Percentiles rank a stretch among this genome's conserved stretches.
Evolutionary conservation across 2,113 vertebrate species (phyloP).

Genomic region (Xiphorhynchus elegans): DNA sequence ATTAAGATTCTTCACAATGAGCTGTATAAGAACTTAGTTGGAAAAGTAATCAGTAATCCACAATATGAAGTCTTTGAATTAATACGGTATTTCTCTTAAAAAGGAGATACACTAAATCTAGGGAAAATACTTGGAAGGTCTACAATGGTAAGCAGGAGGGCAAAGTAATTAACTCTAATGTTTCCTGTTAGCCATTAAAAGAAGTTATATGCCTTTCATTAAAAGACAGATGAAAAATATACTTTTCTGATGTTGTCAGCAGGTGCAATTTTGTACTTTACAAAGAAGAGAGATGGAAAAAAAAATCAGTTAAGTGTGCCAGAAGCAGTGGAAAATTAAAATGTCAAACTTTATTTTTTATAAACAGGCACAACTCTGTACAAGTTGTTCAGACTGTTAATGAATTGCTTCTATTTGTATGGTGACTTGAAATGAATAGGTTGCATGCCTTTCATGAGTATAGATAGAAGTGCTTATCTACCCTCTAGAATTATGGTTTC

Average conservation of each 20-base stretch:
- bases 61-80: not conserved
- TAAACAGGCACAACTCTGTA: not conserved
- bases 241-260: not conserved
- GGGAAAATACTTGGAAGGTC: not conserved
- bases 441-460: not conserved
- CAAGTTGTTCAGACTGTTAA: not conserved
- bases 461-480: not conserved
- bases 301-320: not conserved
- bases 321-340: constrained; percentile 13
- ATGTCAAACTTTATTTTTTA: not conserved
- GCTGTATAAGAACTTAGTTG: not conserved
- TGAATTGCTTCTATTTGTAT: not conserved
- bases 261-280: not conserved
- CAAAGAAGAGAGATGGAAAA: not conserved
- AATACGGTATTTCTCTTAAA: not conserved
- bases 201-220: not conserved
- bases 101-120: not conserved
- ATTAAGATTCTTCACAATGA: not conserved
- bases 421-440: not conserved
- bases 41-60: not conserved
- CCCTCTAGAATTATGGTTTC: not conserved
- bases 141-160: not conserved
- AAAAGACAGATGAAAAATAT: not conserved
- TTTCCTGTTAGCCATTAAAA: not conserved
- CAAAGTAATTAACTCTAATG: not conserved